These are phyloP conservation scores for Sylvilagus floridanus DNA, from an alignment of 2,797 vertebrate genomes.

Conservation along the genomic window DNA sequence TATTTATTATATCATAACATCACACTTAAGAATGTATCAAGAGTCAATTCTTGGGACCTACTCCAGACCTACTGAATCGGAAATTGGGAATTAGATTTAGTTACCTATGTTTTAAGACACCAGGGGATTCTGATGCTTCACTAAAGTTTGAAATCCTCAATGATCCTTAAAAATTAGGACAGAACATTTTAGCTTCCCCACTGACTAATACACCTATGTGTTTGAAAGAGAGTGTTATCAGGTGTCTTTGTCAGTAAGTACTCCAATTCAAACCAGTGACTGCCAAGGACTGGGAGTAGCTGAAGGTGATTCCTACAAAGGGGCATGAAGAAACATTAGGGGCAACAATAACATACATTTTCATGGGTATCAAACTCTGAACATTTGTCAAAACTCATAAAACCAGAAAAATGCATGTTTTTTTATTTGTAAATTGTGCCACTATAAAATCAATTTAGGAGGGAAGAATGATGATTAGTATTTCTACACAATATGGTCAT, in stretches of 20 bases:
- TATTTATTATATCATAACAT: neutral
- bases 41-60: neutral
- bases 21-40: neutral
- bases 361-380: constrained; percentile 14
- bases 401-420: neutral
- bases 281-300: neutral
- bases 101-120: neutral
- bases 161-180: neutral
- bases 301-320: neutral
- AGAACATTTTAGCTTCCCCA: neutral
- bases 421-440: neutral
- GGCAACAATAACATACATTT: neutral
- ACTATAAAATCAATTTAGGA: constrained; percentile 11
- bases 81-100: neutral
- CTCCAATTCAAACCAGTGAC: neutral
- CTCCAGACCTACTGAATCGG: neutral
- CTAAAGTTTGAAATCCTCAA: neutral
- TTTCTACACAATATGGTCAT: constrained; percentile 33
- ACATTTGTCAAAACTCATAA: neutral
- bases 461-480: neutral
- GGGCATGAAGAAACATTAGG: neutral
- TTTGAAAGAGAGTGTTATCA: neutral
- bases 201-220: neutral
- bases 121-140: neutral
- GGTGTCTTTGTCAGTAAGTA: neutral